Conservation (phyloP, 1,140 invertebrate genomes). For the Hycleus phaleratus region DNA sequence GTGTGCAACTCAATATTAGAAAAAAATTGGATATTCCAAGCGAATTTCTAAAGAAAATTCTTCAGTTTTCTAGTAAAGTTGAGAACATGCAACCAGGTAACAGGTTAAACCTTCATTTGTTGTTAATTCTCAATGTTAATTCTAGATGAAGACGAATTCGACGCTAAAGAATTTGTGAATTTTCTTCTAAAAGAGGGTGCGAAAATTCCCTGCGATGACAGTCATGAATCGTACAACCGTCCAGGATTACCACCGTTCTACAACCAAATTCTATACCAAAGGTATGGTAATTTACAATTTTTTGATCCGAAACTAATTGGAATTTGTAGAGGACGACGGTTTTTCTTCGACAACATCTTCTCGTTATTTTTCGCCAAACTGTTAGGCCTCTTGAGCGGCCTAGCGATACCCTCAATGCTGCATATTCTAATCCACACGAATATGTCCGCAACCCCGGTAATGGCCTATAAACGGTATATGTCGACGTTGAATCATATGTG, state of each 20-base stretch:
- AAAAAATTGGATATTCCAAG: no score
- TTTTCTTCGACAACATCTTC: conserved; percentile 53
- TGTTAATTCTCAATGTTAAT: no score
- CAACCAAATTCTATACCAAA: conserved; percentile 48
- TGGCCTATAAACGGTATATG: conserved; percentile 69
- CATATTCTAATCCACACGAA: conserved; percentile 56
- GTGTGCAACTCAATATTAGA: no score
- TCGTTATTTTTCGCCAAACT: conserved; percentile 52
- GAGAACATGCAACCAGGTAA: no score
- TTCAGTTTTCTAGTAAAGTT: no score
- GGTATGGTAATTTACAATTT: conserved; percentile 29
- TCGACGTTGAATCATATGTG: conserved; percentile 62
- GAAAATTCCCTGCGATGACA: conserved; percentile 24
- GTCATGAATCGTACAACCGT: conserved; percentile 16
- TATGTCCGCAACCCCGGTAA: conserved; percentile 52
- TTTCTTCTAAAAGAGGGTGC: conserved; percentile 22
- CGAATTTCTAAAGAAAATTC: no score
- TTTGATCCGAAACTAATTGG: no score
- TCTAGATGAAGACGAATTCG: neutral
- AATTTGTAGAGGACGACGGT: conserved; percentile 54
- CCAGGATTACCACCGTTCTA: conserved; percentile 47
- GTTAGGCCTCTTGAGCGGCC: conserved; percentile 52
- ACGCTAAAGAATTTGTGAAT: conserved; percentile 24
- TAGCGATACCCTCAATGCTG: conserved; percentile 56
- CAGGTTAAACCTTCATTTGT: no score